phyloP scores from a whole-genome alignment of 2,113 vertebrate species.

The Elgaria multicarinata region DNA sequence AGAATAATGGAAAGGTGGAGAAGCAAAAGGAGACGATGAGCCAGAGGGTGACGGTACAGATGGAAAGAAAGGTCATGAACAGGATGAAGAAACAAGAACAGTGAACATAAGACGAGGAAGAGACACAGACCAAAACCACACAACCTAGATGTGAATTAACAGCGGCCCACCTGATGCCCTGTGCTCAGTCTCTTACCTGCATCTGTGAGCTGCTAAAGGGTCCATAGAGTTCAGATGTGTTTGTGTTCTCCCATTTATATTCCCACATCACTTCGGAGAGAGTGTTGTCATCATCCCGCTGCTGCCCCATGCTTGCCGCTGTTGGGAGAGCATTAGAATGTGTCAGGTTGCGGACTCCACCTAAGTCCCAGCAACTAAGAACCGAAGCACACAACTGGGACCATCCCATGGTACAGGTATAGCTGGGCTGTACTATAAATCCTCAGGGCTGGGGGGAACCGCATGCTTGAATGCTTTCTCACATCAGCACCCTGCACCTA shows the following conservation, averaged over 20 bases:
- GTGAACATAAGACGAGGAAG: not conserved
- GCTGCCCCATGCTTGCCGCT: not conserved
- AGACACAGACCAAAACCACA: not conserved
- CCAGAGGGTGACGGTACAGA: not conserved
- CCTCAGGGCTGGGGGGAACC: no score
- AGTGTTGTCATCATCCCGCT: constrained; percentile 38
- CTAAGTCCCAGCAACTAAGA: not conserved
- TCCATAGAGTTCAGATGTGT: constrained; percentile 85
- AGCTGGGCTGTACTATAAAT: not conserved
- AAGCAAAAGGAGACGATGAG: no score
- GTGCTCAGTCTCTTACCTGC: constrained; percentile 79
- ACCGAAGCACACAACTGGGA: not conserved
- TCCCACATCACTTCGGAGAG: constrained; percentile 87
- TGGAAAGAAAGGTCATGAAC: not conserved
- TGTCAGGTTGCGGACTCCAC: not conserved
- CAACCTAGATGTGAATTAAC: not conserved
- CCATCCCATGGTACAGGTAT: not conserved
- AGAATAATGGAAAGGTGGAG: not conserved
- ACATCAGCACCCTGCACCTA: not conserved
- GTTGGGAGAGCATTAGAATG: constrained; percentile 25
- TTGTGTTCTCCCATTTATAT: constrained; percentile 87
- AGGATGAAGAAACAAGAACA: not conserved
- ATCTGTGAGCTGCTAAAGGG: constrained; percentile 92
- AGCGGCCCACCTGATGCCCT: no score
- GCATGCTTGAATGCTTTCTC: not conserved